phyloP scores from a whole-genome alignment of 2,797 vertebrate genomes.

The Rachycentron canadum region DNA sequence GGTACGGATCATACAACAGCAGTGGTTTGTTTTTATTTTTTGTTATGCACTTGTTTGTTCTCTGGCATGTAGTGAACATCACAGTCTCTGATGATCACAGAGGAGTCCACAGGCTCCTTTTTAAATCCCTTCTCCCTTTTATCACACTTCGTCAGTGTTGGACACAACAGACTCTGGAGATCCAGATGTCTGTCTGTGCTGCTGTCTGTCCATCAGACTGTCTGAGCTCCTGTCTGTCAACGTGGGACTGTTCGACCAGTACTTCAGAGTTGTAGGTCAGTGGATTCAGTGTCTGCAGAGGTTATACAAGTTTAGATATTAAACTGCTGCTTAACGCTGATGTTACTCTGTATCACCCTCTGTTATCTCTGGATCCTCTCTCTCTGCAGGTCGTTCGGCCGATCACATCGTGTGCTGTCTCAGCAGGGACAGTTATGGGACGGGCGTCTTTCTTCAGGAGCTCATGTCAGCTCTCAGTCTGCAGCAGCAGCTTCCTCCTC shows the following conservation, averaged over 20 bases:
- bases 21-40: not conserved
- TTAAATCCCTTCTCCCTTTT: not conserved
- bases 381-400: slow-evolving; percentile 87
- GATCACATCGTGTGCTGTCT: slow-evolving; percentile 92
- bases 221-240: slow-evolving; percentile 92
- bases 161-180: slow-evolving; percentile 83
- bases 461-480: slow-evolving; percentile 94
- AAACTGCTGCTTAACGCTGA: not conserved
- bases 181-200: slow-evolving; percentile 79
- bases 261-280: slow-evolving; percentile 95
- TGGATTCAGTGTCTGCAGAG: slow-evolving; percentile 1
- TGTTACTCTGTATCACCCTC: not conserved
- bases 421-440: slow-evolving; percentile 94
- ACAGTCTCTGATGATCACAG: not conserved
- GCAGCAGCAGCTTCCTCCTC: slow-evolving; percentile 91
- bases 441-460: slow-evolving; percentile 94
- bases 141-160: slow-evolving; percentile 81
- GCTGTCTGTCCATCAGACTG: slow-evolving; percentile 86
- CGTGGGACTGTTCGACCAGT: slow-evolving; percentile 97
- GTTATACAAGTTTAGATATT: not conserved
- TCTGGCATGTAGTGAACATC: not conserved
- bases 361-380: not conserved
- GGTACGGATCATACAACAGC: no score
- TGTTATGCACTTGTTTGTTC: not conserved
- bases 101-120: not conserved